Evolutionary conservation across 2,888 invertebrate species (phyloP).

Genomic region (Agrochola lota): DNA sequence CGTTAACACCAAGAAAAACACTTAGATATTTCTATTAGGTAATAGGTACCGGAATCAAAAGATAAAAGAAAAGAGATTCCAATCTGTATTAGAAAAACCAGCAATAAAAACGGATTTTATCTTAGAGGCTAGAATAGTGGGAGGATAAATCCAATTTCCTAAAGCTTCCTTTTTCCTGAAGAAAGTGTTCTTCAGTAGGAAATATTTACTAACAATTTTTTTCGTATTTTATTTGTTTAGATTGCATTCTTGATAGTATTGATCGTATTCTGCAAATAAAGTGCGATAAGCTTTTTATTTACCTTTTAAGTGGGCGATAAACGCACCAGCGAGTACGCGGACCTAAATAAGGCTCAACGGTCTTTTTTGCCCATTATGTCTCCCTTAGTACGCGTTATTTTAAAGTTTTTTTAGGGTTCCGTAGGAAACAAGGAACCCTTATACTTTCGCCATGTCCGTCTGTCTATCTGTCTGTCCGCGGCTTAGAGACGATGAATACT

Average conservation of each 20-base stretch:
- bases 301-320: neutral
- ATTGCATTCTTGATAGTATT: neutral
- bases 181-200: slow-evolving; percentile 14
- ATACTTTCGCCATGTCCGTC: no score
- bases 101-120: slow-evolving; percentile 28
- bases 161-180: neutral
- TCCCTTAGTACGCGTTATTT: neutral
- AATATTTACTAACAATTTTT: slow-evolving; percentile 23
- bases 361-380: neutral
- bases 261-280: neutral
- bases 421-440: no score
- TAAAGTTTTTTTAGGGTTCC: neutral
- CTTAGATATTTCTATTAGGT: neutral
- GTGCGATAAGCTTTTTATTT: neutral
- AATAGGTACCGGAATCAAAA: neutral
- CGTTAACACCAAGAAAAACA: neutral
- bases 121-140: slow-evolving; percentile 11
- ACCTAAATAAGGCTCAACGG: no score
- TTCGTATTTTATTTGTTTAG: slow-evolving; percentile 12
- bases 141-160: slow-evolving; percentile 41
- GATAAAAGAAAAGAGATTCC: neutral
- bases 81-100: slow-evolving; percentile 9
- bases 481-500: no score
- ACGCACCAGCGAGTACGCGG: neutral
- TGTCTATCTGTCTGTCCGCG: no score